Percentiles rank a stretch among this genome's conserved stretches.
These are phyloP conservation scores for Ellobius talpinus DNA, from an alignment of 2,113 vertebrate genomes.

Conservation along the genomic window DNA sequence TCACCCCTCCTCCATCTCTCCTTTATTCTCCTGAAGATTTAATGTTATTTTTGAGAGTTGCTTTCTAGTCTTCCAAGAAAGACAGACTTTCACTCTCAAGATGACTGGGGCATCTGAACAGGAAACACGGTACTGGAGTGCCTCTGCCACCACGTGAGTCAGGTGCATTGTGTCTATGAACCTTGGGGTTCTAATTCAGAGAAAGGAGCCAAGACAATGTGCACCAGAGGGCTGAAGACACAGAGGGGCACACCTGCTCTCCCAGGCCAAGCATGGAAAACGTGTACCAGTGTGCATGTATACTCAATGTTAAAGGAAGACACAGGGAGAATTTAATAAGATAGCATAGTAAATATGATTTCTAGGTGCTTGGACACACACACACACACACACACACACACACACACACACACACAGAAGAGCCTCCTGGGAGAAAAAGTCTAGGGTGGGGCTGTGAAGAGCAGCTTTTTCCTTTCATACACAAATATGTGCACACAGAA, in stretches of 20 bases:
- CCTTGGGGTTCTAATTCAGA: neutral
- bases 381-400: neutral
- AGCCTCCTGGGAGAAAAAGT: neutral
- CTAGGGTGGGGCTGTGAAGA: neutral
- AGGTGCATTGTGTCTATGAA: neutral
- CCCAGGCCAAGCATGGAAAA: neutral
- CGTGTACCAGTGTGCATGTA: neutral
- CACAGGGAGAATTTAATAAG: neutral
- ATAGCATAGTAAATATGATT: neutral
- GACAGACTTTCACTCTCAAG: neutral
- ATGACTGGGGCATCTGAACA: neutral
- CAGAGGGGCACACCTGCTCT: neutral
- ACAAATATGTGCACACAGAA: neutral
- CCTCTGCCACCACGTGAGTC: neutral
- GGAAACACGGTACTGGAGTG: neutral
- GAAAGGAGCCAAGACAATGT: neutral
- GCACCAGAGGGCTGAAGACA: neutral
- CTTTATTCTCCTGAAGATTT: neutral
- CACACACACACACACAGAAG: neutral
- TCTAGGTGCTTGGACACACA: neutral
- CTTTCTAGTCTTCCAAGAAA: neutral
- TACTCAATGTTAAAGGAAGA: neutral
- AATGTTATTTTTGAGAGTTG: slow-evolving; percentile 20
- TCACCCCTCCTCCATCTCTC: neutral
- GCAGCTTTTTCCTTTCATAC: neutral